Evolutionary conservation across 2,888 invertebrate genomes (phyloP).

Genomic region (Mamestra brassicae): DNA sequence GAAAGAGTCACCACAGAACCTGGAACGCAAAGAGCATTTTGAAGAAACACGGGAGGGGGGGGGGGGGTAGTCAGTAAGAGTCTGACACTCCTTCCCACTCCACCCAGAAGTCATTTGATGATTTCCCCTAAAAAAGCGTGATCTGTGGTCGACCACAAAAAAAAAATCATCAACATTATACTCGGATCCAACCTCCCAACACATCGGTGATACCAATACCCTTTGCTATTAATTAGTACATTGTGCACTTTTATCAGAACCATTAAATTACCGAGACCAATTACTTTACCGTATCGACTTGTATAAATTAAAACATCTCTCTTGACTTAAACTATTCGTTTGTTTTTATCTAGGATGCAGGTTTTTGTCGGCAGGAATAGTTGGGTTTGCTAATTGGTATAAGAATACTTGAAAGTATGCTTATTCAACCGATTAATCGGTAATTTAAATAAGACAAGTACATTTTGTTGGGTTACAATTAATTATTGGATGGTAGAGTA

Average conservation of each 20-base stretch:
- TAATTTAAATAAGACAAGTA: constrained; percentile 11
- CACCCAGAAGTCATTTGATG: too few relatives aligned
- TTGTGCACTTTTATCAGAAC: constrained; percentile 20
- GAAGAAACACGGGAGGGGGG: too few relatives aligned
- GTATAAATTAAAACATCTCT: constrained; percentile 36
- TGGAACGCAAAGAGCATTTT: too few relatives aligned
- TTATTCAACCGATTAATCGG: neutral
- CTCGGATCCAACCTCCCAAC: neutral
- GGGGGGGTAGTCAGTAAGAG: too few relatives aligned
- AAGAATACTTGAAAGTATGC: constrained; percentile 1
- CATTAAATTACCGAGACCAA: constrained; percentile 44
- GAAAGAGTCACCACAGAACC: too few relatives aligned
- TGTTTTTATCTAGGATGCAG: neutral
- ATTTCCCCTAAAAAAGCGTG: too few relatives aligned
- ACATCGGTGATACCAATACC: neutral
- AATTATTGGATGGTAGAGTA: neutral
- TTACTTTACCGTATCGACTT: constrained; percentile 35
- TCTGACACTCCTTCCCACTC: too few relatives aligned
- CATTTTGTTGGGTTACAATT: neutral
- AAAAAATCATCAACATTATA: neutral
- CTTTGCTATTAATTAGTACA: constrained; percentile 18
- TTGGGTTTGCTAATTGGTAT: constrained; percentile 29
- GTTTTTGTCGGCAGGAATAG: constrained; percentile 4
- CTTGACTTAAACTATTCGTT: constrained; percentile 2
- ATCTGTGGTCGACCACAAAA: neutral